phyloP scores from a whole-genome alignment of 37 sponge, comb jelly and placozoan genomes.

The Petrosia ficiformis region DNA sequence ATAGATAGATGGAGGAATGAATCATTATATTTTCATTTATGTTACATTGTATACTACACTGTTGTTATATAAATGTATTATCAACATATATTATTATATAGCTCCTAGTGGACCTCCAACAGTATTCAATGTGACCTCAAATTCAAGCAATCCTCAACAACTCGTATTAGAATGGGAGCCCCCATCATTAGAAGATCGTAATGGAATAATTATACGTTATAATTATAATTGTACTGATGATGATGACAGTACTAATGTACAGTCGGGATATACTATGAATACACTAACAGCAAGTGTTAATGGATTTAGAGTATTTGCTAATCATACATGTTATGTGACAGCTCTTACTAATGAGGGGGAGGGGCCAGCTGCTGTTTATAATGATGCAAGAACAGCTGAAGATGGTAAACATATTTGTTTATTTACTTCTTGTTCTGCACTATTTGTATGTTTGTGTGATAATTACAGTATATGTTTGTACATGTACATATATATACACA shows the following conservation, averaged over 20 bases:
- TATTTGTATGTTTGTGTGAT: too few relatives aligned
- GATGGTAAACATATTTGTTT: background rate
- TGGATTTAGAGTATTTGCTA: background rate
- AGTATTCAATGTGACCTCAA: background rate
- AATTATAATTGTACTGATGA: background rate
- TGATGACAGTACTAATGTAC: background rate
- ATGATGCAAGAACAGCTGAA: background rate
- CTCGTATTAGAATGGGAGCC: background rate
- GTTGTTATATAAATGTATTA: too few relatives aligned
- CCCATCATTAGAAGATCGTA: background rate
- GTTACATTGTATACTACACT: too few relatives aligned
- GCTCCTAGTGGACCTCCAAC: constrained; percentile 3
- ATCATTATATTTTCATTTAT: too few relatives aligned
- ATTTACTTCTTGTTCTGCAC: too few relatives aligned
- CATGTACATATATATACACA: too few relatives aligned
- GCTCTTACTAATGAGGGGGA: background rate
- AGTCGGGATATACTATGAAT: background rate
- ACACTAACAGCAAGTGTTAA: background rate
- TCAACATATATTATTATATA: too few relatives aligned
- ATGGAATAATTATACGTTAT: constrained; percentile 1
- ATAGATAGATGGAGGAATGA: too few relatives aligned
- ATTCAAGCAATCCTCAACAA: background rate
- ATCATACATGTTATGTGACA: background rate
- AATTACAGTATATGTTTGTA: too few relatives aligned
- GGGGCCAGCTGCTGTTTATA: background rate